Evolutionary conservation across 2,888 invertebrate species (phyloP), one percentile per base, ranked within the genome.

Genomic region (Miltochrista miniata): DNA sequence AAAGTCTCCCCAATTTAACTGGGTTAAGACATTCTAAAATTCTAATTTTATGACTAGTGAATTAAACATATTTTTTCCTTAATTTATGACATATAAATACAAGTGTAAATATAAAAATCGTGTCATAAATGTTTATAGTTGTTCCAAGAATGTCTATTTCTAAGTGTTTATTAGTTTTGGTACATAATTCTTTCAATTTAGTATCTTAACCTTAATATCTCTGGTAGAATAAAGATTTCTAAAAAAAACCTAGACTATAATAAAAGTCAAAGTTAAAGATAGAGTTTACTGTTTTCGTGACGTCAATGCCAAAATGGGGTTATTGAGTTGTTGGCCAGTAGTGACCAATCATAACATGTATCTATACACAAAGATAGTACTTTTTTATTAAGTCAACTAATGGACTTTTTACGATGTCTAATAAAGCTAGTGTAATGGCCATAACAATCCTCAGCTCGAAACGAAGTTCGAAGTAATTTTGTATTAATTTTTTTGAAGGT

Each of bases 281-380:
- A 14, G 10, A 2, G 14, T 10, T 48, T 13, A 10, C n/a, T 12
- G 12, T 43, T 49, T 48, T 42, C 8, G 38, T 44, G 43, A 49
- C 48, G 48, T 49, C 48, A 43, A 49, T 36, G n/a, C 10, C 24
- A 42, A 43, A 44, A 49, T 49, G 38, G 35, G 48, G 43, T 49
- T 37, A 48, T 43, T 38, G 42, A 42, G 9, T 18, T 37, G 38
- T 13, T 36, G 42, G 33, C 33, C 18, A 36, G 48, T 24, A 15
- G 12, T 36, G 14, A n/a, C 13, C 12, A 42, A 33, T 39, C 31
- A 33, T 39, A 46, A 38, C 31, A 12, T 12, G 18, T 12, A 38
- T 12, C 11, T 30, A 46, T 37, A 37, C 30, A 37, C 14, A 7
- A 15, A 43, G 18, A 15, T 35, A 10, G 10, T 15, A 37, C 8